Base-by-base conservation (phyloP, 2,113 vertebrate genomes). In the Lycocorax pyrrhopterus region DNA sequence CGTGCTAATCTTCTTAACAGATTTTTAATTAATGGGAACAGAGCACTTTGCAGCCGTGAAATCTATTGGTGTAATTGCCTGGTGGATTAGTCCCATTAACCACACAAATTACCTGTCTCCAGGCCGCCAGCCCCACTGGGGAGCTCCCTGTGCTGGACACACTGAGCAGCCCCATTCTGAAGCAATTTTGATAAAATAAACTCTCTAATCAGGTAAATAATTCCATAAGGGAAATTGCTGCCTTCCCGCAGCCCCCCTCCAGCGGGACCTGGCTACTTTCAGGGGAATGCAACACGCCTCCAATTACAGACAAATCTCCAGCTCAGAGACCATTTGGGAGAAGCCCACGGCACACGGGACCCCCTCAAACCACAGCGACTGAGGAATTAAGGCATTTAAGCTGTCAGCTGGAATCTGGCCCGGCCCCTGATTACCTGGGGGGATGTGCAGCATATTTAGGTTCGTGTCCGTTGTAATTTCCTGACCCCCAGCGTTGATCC, bases 161-260 rank as follows among this genome's bases (percentile, higher is more conserved):
- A 58, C 94, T 18, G n/a, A 93, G 89, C 37, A 19, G 86, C 73
- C 84, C 95, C 96, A 96, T 97, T 98, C 96, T 96, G 96, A 96
- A 97, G 96, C 98, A 97, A 98, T 98, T 97, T 97, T 94, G 97
- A 96, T 98, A 98, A 98, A 98, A 98, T 98, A 98, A 98, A 99
- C 98, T 98, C 97, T 98, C 98, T 99, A 99, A 99, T 99, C 99
- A 99, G 98, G 98, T 99, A 98, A 98, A 98, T 98, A 98, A 98
- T 96, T 95, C 97, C 93, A 91, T 97, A 96, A 90, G 96, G 97
- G 96, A 98, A 98, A 98, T 98, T 97, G 98, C 98, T 98, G 98
- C 98, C 98, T 96, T 98, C 98, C 98, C 98, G 94, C 98, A 97
- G 97, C 91, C 96, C 97, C 97, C 93, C 98, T 97, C 97, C 97